Evolutionary conservation across 2,888 invertebrate species (phyloP), one percentile per base, ranked within the genome.

Genomic region (Scaptodrosophila latifasciaeformis): DNA sequence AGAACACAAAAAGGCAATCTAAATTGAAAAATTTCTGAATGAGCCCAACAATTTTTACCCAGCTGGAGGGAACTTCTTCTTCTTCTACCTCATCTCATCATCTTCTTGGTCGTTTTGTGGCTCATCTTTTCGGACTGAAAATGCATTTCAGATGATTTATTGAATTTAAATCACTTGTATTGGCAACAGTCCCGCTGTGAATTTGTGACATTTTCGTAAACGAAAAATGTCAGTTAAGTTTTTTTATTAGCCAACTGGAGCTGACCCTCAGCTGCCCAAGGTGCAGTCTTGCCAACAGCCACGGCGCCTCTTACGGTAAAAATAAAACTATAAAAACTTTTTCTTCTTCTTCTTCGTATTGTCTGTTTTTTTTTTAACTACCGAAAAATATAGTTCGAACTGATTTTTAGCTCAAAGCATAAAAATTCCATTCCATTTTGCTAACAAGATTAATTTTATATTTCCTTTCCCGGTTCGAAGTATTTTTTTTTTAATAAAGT

Each of bases 111-210:
- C n/a, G n/a, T n/a, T n/a, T n/a, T n/a, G n/a, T n/a, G n/a, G n/a
- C n/a, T n/a, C n/a, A n/a, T n/a, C n/a, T n/a, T n/a, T n/a, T n/a
- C n/a, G n/a, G n/a, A 66, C 58, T 57, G 34, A 43, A 49, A 57
- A 58, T 67, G 67, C 70, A 79, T 66, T 76, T 66, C 17, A 67
- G 72, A 83, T 83, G 83, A 83, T 83, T 83, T 84, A 83, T 83
- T 84, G 83, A 84, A 82, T 83, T 84, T 83, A 83, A 83, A 83
- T 83, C 83, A 83, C 82, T 84, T 83, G 84, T 82, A 83, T 84
- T 84, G 83, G 84, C 83, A 83, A 77, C 74, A 80, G 71, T 82
- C 83, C 84, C 84, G 83, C 83, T 83, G 83, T 82, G 83, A 84
- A 78, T 83, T 84, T 83, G 83, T 83, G 83, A 83, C 83, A 83